Conservation (phyloP, 2,797 vertebrate species). For the Microcaecilia unicolor region DNA sequence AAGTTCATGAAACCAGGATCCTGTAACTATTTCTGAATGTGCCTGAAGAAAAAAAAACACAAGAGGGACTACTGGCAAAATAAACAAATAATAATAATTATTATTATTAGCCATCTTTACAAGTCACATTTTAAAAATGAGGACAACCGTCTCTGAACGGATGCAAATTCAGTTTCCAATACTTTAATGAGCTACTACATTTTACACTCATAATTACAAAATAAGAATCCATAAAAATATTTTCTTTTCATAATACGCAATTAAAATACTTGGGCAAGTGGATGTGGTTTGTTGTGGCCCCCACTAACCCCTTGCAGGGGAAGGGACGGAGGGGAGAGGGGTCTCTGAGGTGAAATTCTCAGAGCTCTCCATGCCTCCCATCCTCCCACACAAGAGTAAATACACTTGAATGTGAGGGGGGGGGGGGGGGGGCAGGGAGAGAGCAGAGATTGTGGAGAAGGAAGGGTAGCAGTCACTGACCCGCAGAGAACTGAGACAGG, state of each 20-base stretch:
- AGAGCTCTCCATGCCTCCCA: slow-evolving; percentile 12
- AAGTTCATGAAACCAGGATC: too few relatives aligned
- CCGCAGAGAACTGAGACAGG: slow-evolving; percentile 40
- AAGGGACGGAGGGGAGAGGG: slow-evolving; percentile 8
- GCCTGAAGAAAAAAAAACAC: too few relatives aligned
- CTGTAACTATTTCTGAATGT: too few relatives aligned
- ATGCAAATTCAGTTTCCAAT: slow-evolving; percentile 32
- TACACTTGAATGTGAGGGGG: background rate
- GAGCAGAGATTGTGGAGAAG: too few relatives aligned
- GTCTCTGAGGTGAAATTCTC: slow-evolving; percentile 15
- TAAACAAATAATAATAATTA: too few relatives aligned
- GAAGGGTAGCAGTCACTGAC: slow-evolving; percentile 36
- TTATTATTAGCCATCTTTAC: too few relatives aligned
- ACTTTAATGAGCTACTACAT: slow-evolving; percentile 70
- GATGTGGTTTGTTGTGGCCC: slow-evolving; percentile 42
- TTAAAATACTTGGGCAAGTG: slow-evolving; percentile 69
- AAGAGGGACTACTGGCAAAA: too few relatives aligned
- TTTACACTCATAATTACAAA: slow-evolving; percentile 74
- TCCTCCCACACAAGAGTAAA: slow-evolving; percentile 22
- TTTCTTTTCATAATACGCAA: slow-evolving; percentile 81
- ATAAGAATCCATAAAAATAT: slow-evolving; percentile 93
- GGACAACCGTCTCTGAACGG: background rate
- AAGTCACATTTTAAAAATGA: rapidly evolving
- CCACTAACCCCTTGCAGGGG: slow-evolving; percentile 24
- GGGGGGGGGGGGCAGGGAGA: too few relatives aligned